Percentiles rank a stretch among this genome's conserved stretches.
Conservation (phyloP, 2,888 invertebrate species). For the Ceraclea dissimilis region DNA sequence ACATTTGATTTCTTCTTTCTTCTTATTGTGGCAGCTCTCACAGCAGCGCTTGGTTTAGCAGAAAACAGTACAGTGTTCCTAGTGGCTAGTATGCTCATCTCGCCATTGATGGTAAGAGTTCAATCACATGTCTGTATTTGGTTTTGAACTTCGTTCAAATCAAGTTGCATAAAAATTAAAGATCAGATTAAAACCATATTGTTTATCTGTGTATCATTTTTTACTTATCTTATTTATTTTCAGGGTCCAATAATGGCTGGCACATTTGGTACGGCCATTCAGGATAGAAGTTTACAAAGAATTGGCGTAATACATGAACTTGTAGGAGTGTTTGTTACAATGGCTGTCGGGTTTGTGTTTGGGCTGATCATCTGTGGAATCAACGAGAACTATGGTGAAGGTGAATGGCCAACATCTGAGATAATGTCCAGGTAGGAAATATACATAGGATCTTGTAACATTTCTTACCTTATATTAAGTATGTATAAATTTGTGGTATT, state of each 20-base stretch:
- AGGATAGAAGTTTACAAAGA: conserved; percentile 53
- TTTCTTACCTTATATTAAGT: not conserved
- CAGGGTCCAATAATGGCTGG: conserved; percentile 72
- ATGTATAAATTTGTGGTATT: too few relatives aligned
- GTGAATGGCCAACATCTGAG: conserved; percentile 58
- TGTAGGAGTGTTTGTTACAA: conserved; percentile 57
- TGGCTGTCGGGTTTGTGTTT: conserved; percentile 60
- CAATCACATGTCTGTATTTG: not conserved
- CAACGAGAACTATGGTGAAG: conserved; percentile 49
- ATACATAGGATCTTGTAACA: not conserved
- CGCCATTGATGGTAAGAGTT: conserved; percentile 62
- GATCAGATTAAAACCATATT: not conserved
- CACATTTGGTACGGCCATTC: conserved; percentile 65
- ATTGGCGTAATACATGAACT: conserved; percentile 61
- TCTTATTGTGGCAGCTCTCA: conserved; percentile 63
- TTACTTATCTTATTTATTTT: conserved; percentile 26
- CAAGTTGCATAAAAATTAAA: not conserved
- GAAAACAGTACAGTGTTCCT: conserved; percentile 68
- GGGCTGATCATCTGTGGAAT: conserved; percentile 53
- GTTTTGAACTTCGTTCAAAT: not conserved
- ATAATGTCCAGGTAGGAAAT: conserved; percentile 51
- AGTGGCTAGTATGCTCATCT: conserved; percentile 75
- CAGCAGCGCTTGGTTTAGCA: conserved; percentile 65
- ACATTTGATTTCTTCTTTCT: conserved; percentile 72
- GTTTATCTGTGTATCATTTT: too few relatives aligned